These are phyloP conservation scores for Sebastes taczanowskii DNA, from an alignment of 2,797 vertebrate species.

Conservation along the genomic window DNA sequence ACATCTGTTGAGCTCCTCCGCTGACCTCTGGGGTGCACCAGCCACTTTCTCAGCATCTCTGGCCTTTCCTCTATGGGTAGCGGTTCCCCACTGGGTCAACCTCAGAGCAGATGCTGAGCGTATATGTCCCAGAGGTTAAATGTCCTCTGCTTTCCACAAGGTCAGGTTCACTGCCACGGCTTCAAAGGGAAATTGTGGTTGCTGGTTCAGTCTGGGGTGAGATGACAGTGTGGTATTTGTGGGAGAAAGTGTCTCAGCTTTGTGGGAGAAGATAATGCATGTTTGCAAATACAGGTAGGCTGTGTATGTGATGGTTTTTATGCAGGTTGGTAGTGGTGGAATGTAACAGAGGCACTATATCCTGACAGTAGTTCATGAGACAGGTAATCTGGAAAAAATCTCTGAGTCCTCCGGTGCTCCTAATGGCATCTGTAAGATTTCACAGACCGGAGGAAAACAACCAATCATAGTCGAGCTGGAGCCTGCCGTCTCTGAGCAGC, in stretches of 20 bases:
- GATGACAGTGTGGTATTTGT: neutral
- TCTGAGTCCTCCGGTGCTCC: no score
- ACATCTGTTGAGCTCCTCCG: conserved; percentile 53
- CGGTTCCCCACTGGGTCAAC: conserved; percentile 48
- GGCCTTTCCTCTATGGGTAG: conserved; percentile 51
- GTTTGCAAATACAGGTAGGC: neutral
- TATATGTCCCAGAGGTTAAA: conserved; percentile 45
- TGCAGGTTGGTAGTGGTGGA: neutral
- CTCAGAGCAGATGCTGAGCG: conserved; percentile 45
- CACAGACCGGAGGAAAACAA: no score
- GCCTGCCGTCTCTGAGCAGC: no score
- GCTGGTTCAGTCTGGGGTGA: neutral
- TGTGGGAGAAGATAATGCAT: neutral
- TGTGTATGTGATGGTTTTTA: neutral
- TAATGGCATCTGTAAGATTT: no score
- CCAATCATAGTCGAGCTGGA: no score
- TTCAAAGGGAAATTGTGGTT: conserved; percentile 37
- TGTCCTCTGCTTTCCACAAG: conserved; percentile 44
- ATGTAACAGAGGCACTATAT: no score
- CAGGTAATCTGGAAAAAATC: no score
- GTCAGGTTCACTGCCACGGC: conserved; percentile 41
- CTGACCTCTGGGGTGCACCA: conserved; percentile 55
- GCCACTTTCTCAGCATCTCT: conserved; percentile 58
- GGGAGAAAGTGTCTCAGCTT: neutral
- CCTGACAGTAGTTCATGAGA: no score